A percentile compares a stretch with the other conserved stretches of the same genome.
Conservation (phyloP, 2,113 vertebrate species). For the Euleptes europaea region DNA sequence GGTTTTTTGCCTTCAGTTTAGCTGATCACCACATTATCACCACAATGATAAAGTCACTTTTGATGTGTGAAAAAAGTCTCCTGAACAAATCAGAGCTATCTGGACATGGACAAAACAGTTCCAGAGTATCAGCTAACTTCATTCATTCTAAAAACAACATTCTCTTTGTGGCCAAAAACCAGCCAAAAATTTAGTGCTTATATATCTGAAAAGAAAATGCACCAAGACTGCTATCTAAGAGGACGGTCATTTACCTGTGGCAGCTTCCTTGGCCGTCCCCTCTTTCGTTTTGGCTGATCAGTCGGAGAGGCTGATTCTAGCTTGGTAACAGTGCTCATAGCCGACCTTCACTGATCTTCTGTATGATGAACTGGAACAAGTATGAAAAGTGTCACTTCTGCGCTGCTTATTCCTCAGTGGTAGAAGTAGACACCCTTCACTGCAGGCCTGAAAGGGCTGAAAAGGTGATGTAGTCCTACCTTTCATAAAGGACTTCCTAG, state of each 20-base stretch:
- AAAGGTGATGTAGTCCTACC: background rate
- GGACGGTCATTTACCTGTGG: conserved; percentile 48
- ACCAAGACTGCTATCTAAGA: background rate
- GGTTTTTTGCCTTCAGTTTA: too few species aligned
- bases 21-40: too few species aligned
- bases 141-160: background rate
- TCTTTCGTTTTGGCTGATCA: conserved; percentile 55
- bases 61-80: background rate
- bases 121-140: background rate
- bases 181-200: background rate
- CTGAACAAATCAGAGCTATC: background rate
- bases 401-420: background rate
- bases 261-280: conserved; percentile 67
- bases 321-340: conserved; percentile 47
- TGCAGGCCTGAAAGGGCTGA: conserved; percentile 14
- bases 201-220: background rate
- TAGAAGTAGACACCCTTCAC: background rate
- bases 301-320: background rate
- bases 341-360: background rate
- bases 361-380: background rate
- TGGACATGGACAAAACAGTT: background rate
- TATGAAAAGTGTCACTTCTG: background rate
- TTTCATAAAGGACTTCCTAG: background rate
- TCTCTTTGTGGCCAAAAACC: background rate
- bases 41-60: background rate